Conservation (phyloP, 2,113 vertebrate species). For the crab-eating macaque (Macaca fascicularis) region T2T-MFA8v1.1 NC_088394.1:49783001-49783500, state of each 20-base stretch:
- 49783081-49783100: background rate
- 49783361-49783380: background rate
- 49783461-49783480: background rate
- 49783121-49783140: background rate
- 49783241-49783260: background rate
- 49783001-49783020: background rate
- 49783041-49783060: background rate
- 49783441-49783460: background rate
- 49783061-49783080: background rate
- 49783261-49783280: background rate
- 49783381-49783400: background rate
- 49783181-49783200: background rate
- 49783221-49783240: background rate
- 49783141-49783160: background rate
- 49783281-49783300: background rate
- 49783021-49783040: background rate
- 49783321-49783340: background rate
- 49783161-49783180: background rate
- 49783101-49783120: background rate
- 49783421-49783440: background rate
- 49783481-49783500: background rate
- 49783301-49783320: background rate
- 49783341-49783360: background rate
- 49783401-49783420: background rate
- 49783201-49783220: background rate